Conservation (phyloP, 2,797 vertebrate genomes). For the Vultur gryphus region DNA sequence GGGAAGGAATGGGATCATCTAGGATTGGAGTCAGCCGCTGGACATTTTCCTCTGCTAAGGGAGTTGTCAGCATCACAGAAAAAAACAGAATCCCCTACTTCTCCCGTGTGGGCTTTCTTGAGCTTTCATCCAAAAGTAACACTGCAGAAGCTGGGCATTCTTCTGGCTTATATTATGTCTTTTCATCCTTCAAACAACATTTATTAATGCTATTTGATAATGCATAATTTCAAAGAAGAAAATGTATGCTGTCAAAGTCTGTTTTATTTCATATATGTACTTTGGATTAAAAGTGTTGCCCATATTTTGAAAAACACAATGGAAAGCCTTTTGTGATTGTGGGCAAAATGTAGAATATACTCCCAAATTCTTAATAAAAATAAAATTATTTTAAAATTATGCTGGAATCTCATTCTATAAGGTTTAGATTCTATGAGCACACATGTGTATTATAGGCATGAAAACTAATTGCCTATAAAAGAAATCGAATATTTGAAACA, state of each 20-base stretch:
- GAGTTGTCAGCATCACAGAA: not conserved
- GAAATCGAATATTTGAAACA: not conserved
- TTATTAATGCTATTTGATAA: not conserved
- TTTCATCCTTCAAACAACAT: not conserved
- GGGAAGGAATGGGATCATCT: not conserved
- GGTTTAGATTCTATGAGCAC: not conserved
- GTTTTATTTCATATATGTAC: not conserved
- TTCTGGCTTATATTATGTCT: not conserved
- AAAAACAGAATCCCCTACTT: not conserved
- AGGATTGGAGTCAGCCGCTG: not conserved
- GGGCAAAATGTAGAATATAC: not conserved
- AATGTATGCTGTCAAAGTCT: fast-evolving
- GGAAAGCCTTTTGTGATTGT: not conserved
- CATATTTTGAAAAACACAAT: not conserved
- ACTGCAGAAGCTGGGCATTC: not conserved
- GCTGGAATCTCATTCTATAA: not conserved
- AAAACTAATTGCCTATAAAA: not conserved
- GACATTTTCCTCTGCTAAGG: not conserved
- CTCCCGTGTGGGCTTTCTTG: not conserved
- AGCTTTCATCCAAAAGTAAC: not conserved
- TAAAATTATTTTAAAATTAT: not conserved
- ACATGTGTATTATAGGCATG: not conserved
- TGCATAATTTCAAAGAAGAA: not conserved
- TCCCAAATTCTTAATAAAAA: not conserved
- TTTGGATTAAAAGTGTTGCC: not conserved